Evolutionary conservation across 2,113 vertebrate species (phyloP).

Genomic region (Podarcis cretensis): DNA sequence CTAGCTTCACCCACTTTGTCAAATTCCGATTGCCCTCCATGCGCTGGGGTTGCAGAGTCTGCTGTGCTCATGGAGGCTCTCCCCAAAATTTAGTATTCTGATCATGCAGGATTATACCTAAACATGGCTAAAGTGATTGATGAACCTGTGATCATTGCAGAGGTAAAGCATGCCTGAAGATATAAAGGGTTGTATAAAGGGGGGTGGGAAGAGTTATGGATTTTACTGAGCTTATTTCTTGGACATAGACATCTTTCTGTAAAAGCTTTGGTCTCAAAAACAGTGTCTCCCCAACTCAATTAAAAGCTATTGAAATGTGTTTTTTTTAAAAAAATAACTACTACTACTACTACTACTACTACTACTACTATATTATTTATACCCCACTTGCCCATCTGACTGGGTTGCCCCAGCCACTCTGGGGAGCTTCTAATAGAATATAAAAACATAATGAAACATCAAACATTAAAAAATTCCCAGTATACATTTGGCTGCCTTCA

Average conservation of each 20-base stretch:
- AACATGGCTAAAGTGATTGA: background rate
- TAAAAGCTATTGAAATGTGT: background rate
- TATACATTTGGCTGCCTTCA: too few species aligned
- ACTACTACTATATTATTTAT: too few species aligned
- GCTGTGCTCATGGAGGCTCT: background rate
- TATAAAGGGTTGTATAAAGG: background rate
- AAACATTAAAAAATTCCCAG: too few species aligned
- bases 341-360: too few species aligned
- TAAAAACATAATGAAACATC: too few species aligned
- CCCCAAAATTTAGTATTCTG: background rate
- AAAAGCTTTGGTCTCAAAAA: background rate
- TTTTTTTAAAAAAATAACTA: too few species aligned
- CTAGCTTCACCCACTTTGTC: background rate
- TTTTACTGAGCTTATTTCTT: background rate
- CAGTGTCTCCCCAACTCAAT: background rate
- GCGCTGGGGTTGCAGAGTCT: background rate
- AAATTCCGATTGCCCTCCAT: background rate
- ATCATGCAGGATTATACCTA: background rate
- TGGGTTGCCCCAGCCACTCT: too few species aligned
- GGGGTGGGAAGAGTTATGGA: background rate
- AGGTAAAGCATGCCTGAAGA: background rate
- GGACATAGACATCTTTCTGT: background rate
- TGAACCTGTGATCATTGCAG: background rate
- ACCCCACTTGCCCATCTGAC: too few species aligned
- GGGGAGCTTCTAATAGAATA: too few species aligned